phyloP scores from a whole-genome alignment of 2,113 vertebrate species.

The Calyptommatus sinebrachiatus region DNA sequence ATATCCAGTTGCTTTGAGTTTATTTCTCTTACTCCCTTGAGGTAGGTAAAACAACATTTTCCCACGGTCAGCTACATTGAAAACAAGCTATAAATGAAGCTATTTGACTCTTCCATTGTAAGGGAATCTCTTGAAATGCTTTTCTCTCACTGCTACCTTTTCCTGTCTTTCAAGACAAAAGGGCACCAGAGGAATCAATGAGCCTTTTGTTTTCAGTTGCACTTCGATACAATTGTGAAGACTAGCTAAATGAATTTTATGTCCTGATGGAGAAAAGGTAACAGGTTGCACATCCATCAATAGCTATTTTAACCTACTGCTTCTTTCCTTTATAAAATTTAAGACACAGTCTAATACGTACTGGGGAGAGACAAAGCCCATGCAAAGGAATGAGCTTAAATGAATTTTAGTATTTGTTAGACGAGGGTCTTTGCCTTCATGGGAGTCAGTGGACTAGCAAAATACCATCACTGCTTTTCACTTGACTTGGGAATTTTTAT shows the following conservation, averaged over 20 bases:
- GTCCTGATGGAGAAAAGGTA: neutral
- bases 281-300: neutral
- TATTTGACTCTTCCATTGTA: slow-evolving; percentile 32
- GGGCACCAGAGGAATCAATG: slow-evolving; percentile 24
- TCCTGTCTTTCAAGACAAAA: slow-evolving; percentile 25
- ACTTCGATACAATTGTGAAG: slow-evolving; percentile 13
- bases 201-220: slow-evolving; percentile 13
- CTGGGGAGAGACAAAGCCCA: neutral
- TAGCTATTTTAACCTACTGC: neutral
- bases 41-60: slow-evolving; percentile 55
- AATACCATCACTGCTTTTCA: neutral
- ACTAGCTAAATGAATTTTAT: slow-evolving; percentile 10
- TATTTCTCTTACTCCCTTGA: slow-evolving; percentile 46
- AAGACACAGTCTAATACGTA: neutral
- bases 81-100: slow-evolving; percentile 49
- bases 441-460: neutral
- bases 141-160: slow-evolving; percentile 7
- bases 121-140: slow-evolving; percentile 17
- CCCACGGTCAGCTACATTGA: slow-evolving; percentile 4
- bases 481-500: neutral
- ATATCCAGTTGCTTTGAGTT: slow-evolving; percentile 30
- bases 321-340: neutral
- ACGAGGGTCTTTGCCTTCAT: neutral
- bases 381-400: neutral
- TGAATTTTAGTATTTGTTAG: neutral